These are phyloP conservation scores for Camponotus floridanus DNA, from an alignment of 1,140 invertebrate genomes.

Conservation along the genomic window DNA sequence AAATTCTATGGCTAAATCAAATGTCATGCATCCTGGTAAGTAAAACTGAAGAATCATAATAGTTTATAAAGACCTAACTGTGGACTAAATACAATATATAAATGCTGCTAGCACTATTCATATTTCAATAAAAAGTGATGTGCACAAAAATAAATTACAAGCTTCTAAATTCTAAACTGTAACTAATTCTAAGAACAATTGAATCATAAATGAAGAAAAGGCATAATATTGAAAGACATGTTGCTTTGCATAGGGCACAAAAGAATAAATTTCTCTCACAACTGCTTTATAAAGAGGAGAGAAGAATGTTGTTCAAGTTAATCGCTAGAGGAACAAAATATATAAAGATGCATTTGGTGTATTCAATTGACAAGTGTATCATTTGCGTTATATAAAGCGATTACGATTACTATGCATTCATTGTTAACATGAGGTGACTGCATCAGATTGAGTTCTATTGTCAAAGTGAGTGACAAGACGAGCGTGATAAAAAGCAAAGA, in stretches of 20 bases:
- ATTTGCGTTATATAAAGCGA: constrained; percentile 31
- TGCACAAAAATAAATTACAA: not conserved
- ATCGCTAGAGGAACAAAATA: constrained; percentile 21
- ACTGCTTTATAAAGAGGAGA: not conserved
- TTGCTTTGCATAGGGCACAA: not conserved
- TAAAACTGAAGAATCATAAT: constrained; percentile 14
- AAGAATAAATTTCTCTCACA: not conserved
- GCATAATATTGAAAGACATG: not conserved
- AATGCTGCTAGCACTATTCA: constrained; percentile 16
- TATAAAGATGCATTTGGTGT: constrained; percentile 12
- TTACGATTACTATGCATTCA: constrained; percentile 18
- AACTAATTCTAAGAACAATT: constrained; percentile 6
- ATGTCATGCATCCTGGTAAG: constrained; percentile 63
- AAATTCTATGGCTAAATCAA: constrained; percentile 55
- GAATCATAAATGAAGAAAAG: not conserved
- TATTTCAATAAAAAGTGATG: constrained; percentile 2
- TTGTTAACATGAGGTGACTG: not conserved
- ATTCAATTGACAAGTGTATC: not conserved
- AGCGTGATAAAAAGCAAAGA: constrained; percentile 55
- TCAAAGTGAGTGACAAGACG: constrained; percentile 54
- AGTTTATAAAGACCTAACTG: not conserved
- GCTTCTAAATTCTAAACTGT: not conserved
- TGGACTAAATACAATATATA: not conserved
- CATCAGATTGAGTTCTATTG: not conserved
- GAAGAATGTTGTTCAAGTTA: not conserved